A percentile compares a stretch with the other conserved stretches of the same genome.
Conservation (phyloP, 1,140 invertebrate genomes). For the Drosophila biarmipes region DNA sequence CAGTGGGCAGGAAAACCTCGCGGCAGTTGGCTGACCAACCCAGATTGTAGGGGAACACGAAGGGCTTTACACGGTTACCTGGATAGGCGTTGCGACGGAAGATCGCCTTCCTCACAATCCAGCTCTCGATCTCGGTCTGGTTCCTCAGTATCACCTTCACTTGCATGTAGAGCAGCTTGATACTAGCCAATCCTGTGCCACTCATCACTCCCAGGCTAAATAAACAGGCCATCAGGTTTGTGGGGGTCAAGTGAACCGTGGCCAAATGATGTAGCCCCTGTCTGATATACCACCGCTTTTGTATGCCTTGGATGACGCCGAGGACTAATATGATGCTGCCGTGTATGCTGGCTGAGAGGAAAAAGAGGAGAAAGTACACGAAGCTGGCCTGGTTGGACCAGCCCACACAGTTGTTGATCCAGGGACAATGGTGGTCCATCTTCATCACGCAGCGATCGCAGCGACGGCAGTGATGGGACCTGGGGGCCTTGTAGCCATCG, state of each 20-base stretch:
- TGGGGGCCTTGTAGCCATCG: conserved; percentile 95
- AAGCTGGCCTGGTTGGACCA: conserved; percentile 96
- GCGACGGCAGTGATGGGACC: conserved; percentile 98
- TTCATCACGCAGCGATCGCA: conserved; percentile 97
- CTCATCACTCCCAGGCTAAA: conserved; percentile 93
- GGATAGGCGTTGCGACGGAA: conserved; percentile 86
- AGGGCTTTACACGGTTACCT: conserved; percentile 84
- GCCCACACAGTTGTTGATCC: conserved; percentile 89
- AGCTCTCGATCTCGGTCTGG: conserved; percentile 97
- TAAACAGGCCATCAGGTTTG: conserved; percentile 87
- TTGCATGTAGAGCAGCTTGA: conserved; percentile 94
- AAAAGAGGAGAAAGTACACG: conserved; percentile 93
- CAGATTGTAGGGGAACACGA: conserved; percentile 95
- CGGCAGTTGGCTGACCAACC: conserved; percentile 87
- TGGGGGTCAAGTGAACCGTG: conserved; percentile 88
- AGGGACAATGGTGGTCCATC: conserved; percentile 98
- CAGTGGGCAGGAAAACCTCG: conserved; percentile 86
- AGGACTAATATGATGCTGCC: conserved; percentile 90
- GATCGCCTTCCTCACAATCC: conserved; percentile 95
- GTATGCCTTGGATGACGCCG: conserved; percentile 88
- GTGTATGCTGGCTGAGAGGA: conserved; percentile 94
- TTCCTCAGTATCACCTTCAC: conserved; percentile 93
- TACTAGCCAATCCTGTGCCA: conserved; percentile 95
- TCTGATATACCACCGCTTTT: conserved; percentile 71
- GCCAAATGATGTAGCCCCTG: conserved; percentile 85